These are phyloP conservation scores for Lasioglossum morio DNA, from an alignment of 2,888 invertebrate species.

Conservation along the genomic window DNA sequence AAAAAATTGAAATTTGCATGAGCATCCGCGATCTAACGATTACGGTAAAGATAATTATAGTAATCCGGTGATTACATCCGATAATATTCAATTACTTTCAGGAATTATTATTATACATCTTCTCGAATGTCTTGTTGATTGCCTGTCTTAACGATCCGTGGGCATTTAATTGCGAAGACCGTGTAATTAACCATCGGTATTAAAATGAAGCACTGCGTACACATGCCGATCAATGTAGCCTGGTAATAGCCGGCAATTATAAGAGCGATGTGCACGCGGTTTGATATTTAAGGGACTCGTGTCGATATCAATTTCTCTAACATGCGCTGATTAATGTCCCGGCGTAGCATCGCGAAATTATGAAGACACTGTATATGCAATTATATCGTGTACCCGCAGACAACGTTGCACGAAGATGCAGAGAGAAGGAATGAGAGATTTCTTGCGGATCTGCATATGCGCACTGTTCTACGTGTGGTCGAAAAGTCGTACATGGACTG, in stretches of 20 bases:
- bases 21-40: not conserved
- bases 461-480: conserved; percentile 17
- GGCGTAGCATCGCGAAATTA: conserved; percentile 37
- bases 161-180: not conserved
- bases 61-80: not conserved
- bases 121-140: not conserved
- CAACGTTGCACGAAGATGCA: not conserved
- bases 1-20: not conserved
- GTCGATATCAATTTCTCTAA: not conserved
- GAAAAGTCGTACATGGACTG: conserved; percentile 46
- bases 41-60: not conserved
- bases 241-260: conserved; percentile 7
- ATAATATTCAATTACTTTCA: not conserved
- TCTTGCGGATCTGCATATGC: not conserved
- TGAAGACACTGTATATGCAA: conserved; percentile 39
- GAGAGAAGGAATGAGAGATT: not conserved
- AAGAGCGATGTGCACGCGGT: not conserved
- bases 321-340: conserved; percentile 14
- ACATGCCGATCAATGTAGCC: not conserved
- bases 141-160: not conserved
- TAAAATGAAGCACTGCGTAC: not conserved
- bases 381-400: conserved; percentile 26
- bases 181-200: not conserved
- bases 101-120: not conserved
- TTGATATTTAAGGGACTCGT: not conserved